These are phyloP conservation scores for Hypanus sabinus DNA, from an alignment of 2,113 vertebrate genomes.

Conservation along the genomic window DNA sequence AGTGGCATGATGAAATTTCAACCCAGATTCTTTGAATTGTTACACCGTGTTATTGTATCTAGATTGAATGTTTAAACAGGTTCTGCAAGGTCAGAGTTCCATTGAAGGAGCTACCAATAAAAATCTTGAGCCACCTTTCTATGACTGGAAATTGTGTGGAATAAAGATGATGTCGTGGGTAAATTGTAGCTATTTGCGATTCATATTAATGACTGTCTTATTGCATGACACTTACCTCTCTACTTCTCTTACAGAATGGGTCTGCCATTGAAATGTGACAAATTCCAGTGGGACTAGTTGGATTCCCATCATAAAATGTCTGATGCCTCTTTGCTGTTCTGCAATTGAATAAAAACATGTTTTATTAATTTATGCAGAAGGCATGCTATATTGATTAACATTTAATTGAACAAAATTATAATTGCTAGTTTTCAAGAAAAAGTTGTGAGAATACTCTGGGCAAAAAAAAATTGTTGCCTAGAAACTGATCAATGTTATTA, in stretches of 20 bases:
- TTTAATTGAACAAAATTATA: background rate
- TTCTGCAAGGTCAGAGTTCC: background rate
- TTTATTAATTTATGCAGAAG: background rate
- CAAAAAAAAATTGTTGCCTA: background rate
- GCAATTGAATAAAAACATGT: constrained; percentile 39
- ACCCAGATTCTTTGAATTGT: background rate
- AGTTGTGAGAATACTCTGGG: background rate
- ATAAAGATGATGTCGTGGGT: background rate
- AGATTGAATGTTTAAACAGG: background rate
- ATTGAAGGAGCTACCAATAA: background rate
- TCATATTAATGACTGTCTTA: background rate
- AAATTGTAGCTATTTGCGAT: background rate
- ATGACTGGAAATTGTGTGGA: background rate
- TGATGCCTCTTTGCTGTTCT: constrained; percentile 82
- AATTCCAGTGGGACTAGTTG: constrained; percentile 67
- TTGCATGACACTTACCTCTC: constrained; percentile 68
- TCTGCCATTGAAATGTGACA: constrained; percentile 91
- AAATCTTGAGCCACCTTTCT: background rate
- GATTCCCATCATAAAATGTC: constrained; percentile 78
- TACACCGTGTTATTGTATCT: background rate
- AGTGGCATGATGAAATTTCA: background rate
- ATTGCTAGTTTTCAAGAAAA: background rate
- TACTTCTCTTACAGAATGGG: constrained; percentile 84
- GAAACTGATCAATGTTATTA: no score
- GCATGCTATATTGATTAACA: background rate